These are phyloP conservation scores for Dicrurus megarhynchus DNA, from an alignment of 2,113 vertebrate species.

Conservation along the genomic window DNA sequence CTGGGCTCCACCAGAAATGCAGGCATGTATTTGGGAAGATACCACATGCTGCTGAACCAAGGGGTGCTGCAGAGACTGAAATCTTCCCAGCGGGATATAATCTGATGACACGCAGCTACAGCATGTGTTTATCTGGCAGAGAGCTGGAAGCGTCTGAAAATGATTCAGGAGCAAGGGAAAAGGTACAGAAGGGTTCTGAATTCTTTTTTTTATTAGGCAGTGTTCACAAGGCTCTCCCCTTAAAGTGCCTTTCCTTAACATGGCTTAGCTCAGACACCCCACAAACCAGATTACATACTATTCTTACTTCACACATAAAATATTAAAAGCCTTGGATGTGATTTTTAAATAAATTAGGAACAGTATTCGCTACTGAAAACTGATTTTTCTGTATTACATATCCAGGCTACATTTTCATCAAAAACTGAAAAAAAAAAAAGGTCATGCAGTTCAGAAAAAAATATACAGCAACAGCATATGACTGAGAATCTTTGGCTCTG, in stretches of 20 bases:
- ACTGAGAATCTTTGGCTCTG: not conserved
- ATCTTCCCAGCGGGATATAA: not conserved
- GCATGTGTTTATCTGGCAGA: not conserved
- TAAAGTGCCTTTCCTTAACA: not conserved
- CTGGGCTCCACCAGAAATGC: constrained; percentile 69
- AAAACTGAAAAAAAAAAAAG: not conserved
- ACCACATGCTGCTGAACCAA: constrained; percentile 73
- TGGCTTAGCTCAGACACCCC: constrained; percentile 39
- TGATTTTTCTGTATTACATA: not conserved
- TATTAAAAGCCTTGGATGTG: not conserved
- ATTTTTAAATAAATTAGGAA: not conserved
- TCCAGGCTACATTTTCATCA: not conserved
- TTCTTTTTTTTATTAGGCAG: not conserved
- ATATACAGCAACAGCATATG: not conserved
- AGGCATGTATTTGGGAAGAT: constrained; percentile 73
- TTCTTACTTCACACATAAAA: constrained; percentile 44
- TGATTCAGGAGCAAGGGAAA: not conserved
- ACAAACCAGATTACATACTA: constrained; percentile 52
- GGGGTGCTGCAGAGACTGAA: constrained; percentile 25
- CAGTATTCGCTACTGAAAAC: not conserved
- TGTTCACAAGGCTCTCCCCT: constrained; percentile 2
- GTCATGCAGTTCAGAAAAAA: not conserved
- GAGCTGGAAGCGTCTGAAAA: not conserved
- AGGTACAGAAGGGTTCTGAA: not conserved
- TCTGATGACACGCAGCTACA: not conserved